phyloP scores from a whole-genome alignment of 2,888 invertebrate species.

The Philonicus albiceps region DNA sequence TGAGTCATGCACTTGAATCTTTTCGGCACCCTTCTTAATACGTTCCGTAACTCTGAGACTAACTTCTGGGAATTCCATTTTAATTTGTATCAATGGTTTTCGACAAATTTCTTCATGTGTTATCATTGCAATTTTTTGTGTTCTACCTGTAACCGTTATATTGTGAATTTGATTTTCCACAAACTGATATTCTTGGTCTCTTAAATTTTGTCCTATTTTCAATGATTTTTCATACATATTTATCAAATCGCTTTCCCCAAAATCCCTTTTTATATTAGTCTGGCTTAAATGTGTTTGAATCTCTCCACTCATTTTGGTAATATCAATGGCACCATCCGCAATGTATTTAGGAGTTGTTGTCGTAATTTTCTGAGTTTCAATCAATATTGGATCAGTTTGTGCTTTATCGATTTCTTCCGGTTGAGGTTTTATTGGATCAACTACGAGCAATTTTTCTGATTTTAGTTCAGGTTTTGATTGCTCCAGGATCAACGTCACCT shows the following conservation, averaged over 20 bases:
- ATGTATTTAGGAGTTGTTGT: neutral
- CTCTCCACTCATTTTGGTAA: neutral
- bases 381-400: neutral
- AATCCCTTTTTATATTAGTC: neutral
- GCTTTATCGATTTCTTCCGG: neutral
- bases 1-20: neutral
- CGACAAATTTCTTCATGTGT: constrained; percentile 77
- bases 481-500: neutral
- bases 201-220: neutral
- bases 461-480: neutral
- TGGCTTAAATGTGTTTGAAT: neutral
- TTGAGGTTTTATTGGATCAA: neutral
- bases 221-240: neutral
- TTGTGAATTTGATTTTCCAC: constrained; percentile 45
- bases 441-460: neutral
- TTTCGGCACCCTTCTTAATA: constrained; percentile 56
- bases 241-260: neutral
- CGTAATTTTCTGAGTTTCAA: neutral
- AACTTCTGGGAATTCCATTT: constrained; percentile 67
- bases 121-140: constrained; percentile 70
- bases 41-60: constrained; percentile 59
- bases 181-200: neutral
- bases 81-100: constrained; percentile 71
- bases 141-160: constrained; percentile 53
- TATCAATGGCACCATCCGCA: neutral